phyloP scores from a whole-genome alignment of 2,888 invertebrate species.

The Calameuta filiformis region DNA sequence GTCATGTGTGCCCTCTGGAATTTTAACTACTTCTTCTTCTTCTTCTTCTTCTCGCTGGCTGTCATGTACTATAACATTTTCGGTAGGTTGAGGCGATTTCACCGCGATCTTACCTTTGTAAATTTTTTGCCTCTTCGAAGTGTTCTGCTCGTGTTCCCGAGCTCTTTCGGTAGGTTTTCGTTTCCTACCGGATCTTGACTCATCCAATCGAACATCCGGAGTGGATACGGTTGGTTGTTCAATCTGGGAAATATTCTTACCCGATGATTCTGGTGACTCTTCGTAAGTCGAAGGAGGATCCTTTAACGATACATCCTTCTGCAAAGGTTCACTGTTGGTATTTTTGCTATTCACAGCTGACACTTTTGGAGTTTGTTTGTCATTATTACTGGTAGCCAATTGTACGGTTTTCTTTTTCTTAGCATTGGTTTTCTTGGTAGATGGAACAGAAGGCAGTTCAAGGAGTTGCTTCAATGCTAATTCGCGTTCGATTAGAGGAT shows the following conservation, averaged over 20 bases:
- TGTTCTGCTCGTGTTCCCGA: constrained; percentile 55
- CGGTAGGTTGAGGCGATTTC: background rate
- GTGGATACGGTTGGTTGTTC: constrained; percentile 2
- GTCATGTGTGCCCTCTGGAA: background rate
- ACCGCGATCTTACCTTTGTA: constrained; percentile 13
- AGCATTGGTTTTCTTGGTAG: constrained; percentile 37
- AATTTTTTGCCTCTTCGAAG: constrained; percentile 57
- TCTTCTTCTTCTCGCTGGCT: background rate
- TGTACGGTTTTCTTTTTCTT: constrained; percentile 17
- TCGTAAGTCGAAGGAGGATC: background rate
- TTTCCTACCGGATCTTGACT: constrained; percentile 60
- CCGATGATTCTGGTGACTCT: background rate
- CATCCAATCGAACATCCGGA: constrained; percentile 39
- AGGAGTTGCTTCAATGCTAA: constrained; percentile 71
- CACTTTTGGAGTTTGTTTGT: constrained; percentile 6
- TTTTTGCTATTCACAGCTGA: background rate
- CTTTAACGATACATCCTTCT: background rate
- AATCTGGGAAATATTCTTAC: constrained; percentile 9
- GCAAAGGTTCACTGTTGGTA: too few relatives aligned
- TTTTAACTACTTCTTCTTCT: constrained; percentile 7
- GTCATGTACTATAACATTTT: background rate
- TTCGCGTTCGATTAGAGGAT: constrained; percentile 68
- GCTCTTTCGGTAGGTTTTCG: constrained; percentile 62
- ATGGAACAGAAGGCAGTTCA: constrained; percentile 63
- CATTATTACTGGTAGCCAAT: constrained; percentile 10